phyloP scores from a whole-genome alignment of 2,888 invertebrate species.

The Melanostoma scalare region DNA sequence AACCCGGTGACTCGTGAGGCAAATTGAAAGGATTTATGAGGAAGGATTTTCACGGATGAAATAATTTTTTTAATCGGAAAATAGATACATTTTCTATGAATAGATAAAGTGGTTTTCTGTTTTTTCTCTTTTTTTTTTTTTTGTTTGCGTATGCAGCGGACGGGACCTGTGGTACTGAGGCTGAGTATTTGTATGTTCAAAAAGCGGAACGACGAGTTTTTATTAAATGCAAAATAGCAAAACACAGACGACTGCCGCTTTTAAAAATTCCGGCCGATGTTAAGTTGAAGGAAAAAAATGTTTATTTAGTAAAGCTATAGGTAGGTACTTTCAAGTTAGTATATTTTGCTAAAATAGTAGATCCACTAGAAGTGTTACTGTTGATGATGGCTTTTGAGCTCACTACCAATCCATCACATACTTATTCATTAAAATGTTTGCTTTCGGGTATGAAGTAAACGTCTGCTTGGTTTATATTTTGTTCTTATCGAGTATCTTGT shows the following conservation, averaged over 20 bases:
- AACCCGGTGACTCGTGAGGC: constrained; percentile 54
- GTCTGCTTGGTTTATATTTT: too few relatives aligned
- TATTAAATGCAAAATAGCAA: constrained; percentile 53
- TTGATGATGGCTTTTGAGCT: too few relatives aligned
- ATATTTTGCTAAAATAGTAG: too few relatives aligned
- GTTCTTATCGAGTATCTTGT: too few relatives aligned
- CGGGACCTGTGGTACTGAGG: constrained; percentile 3
- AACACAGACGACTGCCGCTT: constrained; percentile 23
- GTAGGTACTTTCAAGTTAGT: neutral
- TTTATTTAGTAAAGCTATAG: neutral
- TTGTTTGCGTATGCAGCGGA: neutral
- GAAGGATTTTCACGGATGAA: constrained; percentile 76
- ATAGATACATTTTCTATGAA: constrained; percentile 68
- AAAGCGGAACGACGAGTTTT: constrained; percentile 47
- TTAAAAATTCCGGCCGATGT: neutral
- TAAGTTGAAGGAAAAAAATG: too few relatives aligned
- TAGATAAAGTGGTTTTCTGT: constrained; percentile 55
- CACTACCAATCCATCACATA: too few relatives aligned
- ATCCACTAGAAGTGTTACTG: too few relatives aligned
- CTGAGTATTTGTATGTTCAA: constrained; percentile 50
- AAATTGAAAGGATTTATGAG: constrained; percentile 72
- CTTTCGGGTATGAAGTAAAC: too few relatives aligned
- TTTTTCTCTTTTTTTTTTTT: constrained; percentile 27
- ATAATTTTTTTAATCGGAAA: constrained; percentile 76
- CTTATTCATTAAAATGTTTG: too few relatives aligned